Evolutionary conservation across 2,113 vertebrate species (phyloP), one percentile per base, ranked within the genome.

Genomic region (Lanius ludovicianus): DNA sequence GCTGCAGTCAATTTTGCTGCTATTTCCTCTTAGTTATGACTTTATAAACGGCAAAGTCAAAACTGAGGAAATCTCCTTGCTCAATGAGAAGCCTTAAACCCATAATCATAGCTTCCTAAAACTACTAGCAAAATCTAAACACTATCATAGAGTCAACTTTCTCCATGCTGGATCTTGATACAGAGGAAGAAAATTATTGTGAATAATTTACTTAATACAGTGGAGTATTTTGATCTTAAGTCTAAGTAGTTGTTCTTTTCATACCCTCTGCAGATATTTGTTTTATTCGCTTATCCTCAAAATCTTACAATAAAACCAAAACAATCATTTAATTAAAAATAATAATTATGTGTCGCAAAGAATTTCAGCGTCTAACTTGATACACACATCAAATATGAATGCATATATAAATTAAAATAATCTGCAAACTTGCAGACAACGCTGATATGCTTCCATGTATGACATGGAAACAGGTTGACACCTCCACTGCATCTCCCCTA

Each of bases 401-500:
- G 17, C 4, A 27, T 22, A 35, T 27, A 22, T 28, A 62, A 39
- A 5, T 16, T n/a, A n/a, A 62, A 85, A 63, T 30, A 64, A 35
- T 15, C 17, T 14, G 15, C 7, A 69, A 8, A 67, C 16, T 78
- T 80, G 22, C 24, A 80, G 52, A 47, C 12, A 31, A 46, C 41
- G 27, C 16, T 60, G 87, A 15, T 21, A 65, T 41, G 20, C 25
- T 39, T 90, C 46, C 41, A 70, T 31, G 15, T n/a, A 57, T 17
- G 12, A 53, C 31, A 74, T 27, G 15, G 22, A 87, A 93, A 44
- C 11, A 67, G 27, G 44, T 2, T 3, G 3, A 65, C 4, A 44
- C 15, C 6, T 98, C 87, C 87, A 31, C 74, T 84, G 81, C 96
- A 94, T 84, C 92, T 96, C 70, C 85, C 91, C 84, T 97, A 93